Conservation (phyloP, 2,888 invertebrate species). For the Ernsta delagoae region DNA sequence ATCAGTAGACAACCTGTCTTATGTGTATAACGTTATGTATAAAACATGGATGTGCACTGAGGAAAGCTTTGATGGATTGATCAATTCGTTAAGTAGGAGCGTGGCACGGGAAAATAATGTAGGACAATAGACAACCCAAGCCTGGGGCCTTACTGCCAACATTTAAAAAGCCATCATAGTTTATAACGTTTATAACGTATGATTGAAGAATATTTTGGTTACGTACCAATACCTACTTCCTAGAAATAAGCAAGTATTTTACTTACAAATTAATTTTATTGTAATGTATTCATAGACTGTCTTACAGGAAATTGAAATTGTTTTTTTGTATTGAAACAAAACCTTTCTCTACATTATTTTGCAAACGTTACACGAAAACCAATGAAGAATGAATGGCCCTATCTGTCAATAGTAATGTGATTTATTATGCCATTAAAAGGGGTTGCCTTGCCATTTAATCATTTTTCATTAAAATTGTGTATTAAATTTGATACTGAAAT, state of each 20-base stretch:
- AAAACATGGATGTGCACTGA: no score
- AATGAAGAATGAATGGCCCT: background rate
- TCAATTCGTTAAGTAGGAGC: no score
- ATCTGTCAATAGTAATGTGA: constrained; percentile 1
- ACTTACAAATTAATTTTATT: constrained; percentile 11
- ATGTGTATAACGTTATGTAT: no score
- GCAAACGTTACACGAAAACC: background rate
- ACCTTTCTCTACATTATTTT: background rate
- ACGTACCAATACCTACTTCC: background rate
- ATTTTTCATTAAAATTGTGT: no score
- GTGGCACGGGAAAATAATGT: no score
- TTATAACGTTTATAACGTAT: no score
- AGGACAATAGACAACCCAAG: no score
- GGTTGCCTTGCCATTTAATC: background rate
- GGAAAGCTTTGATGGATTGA: no score
- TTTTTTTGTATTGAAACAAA: constrained; percentile 11
- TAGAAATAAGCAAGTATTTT: constrained; percentile 9
- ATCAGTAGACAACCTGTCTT: no score
- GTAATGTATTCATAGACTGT: constrained; percentile 10
- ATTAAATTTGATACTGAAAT: background rate
- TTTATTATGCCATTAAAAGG: background rate
- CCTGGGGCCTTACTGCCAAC: no score
- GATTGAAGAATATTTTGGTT: no score
- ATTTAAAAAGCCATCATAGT: no score
- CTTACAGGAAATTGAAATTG: constrained; percentile 25